These are phyloP conservation scores for Sciaenops ocellatus DNA, from an alignment of 2,797 vertebrate species.

Conservation along the genomic window DNA sequence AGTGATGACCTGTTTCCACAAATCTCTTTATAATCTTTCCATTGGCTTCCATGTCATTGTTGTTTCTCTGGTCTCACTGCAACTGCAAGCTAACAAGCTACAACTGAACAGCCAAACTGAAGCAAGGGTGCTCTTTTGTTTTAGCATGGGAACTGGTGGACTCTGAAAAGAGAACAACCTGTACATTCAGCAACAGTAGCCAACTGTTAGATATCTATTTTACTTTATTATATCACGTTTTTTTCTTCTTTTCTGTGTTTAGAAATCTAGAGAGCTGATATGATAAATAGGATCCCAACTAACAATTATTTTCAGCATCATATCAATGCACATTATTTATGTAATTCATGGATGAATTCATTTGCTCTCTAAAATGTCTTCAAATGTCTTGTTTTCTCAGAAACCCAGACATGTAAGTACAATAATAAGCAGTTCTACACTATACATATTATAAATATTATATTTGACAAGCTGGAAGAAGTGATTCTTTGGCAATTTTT, in stretches of 20 bases:
- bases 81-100: background rate
- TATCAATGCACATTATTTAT: background rate
- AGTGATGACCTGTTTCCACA: background rate
- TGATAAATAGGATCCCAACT: background rate
- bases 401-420: background rate
- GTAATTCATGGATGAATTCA: background rate
- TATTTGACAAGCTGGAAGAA: background rate
- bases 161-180: background rate
- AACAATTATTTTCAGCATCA: background rate
- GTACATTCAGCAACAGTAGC: background rate
- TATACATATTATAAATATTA: background rate
- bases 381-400: background rate
- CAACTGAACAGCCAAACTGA: background rate
- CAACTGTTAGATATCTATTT: background rate
- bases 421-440: background rate
- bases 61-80: background rate
- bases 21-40: background rate
- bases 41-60: fast-evolving
- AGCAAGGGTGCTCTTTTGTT: background rate
- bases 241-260: background rate
- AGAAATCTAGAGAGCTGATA: background rate
- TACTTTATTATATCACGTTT: background rate
- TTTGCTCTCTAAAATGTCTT: background rate
- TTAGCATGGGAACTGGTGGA: background rate
- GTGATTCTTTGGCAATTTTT: background rate